phyloP scores from a whole-genome alignment of 1,140 invertebrate genomes.

The Palaemon carinicauda region DNA sequence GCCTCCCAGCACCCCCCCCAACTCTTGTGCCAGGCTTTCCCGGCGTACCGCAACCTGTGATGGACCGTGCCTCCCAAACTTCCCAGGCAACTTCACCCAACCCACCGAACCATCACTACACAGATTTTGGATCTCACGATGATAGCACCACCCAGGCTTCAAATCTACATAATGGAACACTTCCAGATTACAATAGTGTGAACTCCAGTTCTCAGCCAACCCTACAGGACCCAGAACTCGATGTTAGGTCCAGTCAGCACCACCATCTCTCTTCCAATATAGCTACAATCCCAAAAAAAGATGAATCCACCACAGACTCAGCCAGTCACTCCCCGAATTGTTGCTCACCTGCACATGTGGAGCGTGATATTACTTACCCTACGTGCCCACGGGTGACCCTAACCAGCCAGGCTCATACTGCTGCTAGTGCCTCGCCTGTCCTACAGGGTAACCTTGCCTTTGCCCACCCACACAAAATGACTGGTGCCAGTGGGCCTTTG shows the following conservation, averaged over 20 bases:
- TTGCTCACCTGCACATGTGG: slow-evolving; percentile 54
- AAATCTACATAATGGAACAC: slow-evolving; percentile 7
- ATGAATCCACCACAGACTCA: slow-evolving; percentile 10
- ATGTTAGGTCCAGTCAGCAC: too few species aligned
- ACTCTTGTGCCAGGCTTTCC: slow-evolving; percentile 40
- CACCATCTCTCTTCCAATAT: too few species aligned
- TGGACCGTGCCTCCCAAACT: slow-evolving; percentile 55
- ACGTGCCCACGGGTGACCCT: slow-evolving; percentile 49
- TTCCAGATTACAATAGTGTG: background rate
- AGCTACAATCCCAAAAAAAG: background rate
- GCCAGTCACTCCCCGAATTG: slow-evolving; percentile 37
- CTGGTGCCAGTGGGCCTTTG: slow-evolving; percentile 46
- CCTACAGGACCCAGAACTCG: slow-evolving; percentile 28
- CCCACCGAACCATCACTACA: slow-evolving; percentile 27
- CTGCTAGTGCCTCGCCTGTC: slow-evolving; percentile 55
- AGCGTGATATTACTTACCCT: slow-evolving; percentile 44
- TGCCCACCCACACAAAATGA: slow-evolving; percentile 41
- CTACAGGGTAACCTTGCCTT: slow-evolving; percentile 55
- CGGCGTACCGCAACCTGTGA: slow-evolving; percentile 53
- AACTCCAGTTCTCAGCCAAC: slow-evolving; percentile 17
- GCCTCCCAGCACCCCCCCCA: slow-evolving; percentile 27
- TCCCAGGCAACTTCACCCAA: slow-evolving; percentile 53
- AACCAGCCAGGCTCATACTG: slow-evolving; percentile 54
- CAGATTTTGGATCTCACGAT: slow-evolving; percentile 2
- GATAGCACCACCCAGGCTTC: slow-evolving; percentile 32